Evolutionary conservation across 2,888 invertebrate species (phyloP), one percentile per base, ranked within the genome.

Genomic region (Sthenelais limicola): DNA sequence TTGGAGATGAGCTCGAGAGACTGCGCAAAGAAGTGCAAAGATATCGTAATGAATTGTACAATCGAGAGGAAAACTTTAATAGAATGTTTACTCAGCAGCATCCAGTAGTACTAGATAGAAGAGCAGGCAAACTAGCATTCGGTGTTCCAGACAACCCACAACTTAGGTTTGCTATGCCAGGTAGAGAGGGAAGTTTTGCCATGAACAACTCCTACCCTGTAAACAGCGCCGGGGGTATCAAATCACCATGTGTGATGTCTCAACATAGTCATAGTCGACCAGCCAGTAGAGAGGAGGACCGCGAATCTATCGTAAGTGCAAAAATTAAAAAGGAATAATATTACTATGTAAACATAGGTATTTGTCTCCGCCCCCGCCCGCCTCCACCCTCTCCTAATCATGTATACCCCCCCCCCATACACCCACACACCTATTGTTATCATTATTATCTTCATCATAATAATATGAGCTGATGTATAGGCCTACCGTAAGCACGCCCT

Each of bases 61-160:
- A 87, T 77, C 70, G 87, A 30, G 87, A 87, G 68, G 76, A 75
- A 54, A 87, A 86, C 75, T 87, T 86, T 74, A 87, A 85, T 78
- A 79, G 85, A 51, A 82, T 86, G 80, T 87, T 87, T 77, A 81
- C 81, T 0, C 83, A 85, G 1, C 77, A 80, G 48, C 80, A 82
- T 28, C 84, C 84, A 1, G 73, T 86, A 24, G 73, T 83, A 12
- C 80, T 86, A 7, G 83, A 85, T 72, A 80, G 79, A 5, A 76
- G 77, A 47, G 81, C 81, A 18, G 82, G 82, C 1, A 62, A 62
- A 24, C 18, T 56, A n/a, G 56, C 56, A 1, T 56, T 56, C 56
- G 56, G 56, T 15, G 21, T 56, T 15, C 56, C 56, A 2, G 56
- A 24, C 30, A n/a, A 32, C 18, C 32, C 56, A 12, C 56, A 56